Base-by-base conservation (phyloP, 2,797 vertebrate species). In the Syngnathus acus region DNA sequence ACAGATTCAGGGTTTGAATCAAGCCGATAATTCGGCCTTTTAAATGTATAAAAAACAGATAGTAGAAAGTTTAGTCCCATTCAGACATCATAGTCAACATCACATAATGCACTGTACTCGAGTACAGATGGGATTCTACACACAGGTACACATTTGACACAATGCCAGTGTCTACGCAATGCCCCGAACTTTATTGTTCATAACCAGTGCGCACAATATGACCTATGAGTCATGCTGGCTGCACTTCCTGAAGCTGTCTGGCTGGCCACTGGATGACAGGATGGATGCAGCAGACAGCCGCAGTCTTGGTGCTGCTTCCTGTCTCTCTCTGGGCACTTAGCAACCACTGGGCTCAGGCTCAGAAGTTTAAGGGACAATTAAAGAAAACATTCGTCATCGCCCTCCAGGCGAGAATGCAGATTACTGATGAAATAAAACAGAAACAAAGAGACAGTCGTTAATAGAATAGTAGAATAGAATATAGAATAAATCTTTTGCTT, bases 191-290 rank as follows among this genome's bases (percentile, higher is more conserved):
- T 21, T 11, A 39, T 54, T 23, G n/a, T 54, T 39, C 62, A 47
- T 32, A 74, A 62, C 57, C 55, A 68, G 7, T n/a, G 6, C 19
- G n/a, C 55, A 64, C 47, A 66, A 51, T 69, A 66, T 85, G 84
- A 88, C 86, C 88, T 87, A 88, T 89, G 87, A 88, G 85, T 90
- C 87, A 87, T 82, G 42, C 79, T 77, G 78, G 74, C 80, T 78
- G 43, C 67, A 62, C 63, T 71, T 59, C 53, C 54, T 21, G 45
- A 19, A 48, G 53, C 68, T 60, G 64, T 53, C 57, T 55, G 64
- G 51, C 57, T 55, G 61, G 68, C 65, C 71, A 57, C 68, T 82
- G 78, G 72, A 76, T 79, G 76, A 80, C 77, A 68, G 80, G 82
- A 80, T 72, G 75, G 77, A 82, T 78, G 66, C 73, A 76, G 79